A percentile compares a stretch with the other conserved stretches of the same genome.
phyloP scores from a whole-genome alignment of 1,140 invertebrate genomes.

The Asobara japonica region DNA sequence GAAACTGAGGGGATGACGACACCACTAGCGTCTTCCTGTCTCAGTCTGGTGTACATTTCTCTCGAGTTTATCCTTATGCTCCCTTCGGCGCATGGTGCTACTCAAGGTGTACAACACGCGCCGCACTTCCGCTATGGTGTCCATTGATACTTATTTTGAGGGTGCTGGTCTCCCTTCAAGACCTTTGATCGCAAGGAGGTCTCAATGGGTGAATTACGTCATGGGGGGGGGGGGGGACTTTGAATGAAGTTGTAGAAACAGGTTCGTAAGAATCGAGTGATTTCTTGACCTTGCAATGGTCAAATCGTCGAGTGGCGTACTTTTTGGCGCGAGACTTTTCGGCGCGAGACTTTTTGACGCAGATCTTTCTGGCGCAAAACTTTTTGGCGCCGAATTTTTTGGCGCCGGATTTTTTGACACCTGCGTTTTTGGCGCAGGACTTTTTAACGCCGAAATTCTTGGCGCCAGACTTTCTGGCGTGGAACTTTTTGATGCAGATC shows the following conservation, averaged over 20 bases:
- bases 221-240: not conserved
- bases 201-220: constrained; percentile 28
- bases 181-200: not conserved
- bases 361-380: no score
- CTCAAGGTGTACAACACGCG: not conserved
- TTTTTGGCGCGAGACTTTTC: no score
- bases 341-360: no score
- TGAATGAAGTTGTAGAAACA: constrained; percentile 9
- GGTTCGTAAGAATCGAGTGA: no score
- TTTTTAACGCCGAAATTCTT: no score
- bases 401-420: no score
- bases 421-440: no score
- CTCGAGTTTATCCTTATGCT: not conserved
- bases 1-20: not conserved
- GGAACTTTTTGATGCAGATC: no score
- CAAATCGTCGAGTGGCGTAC: no score
- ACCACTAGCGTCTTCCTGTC: not conserved
- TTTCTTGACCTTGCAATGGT: no score
- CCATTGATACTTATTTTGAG: not conserved
- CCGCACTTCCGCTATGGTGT: not conserved
- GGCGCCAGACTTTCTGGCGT: no score
- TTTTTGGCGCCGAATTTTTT: no score
- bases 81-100: not conserved
- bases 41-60: not conserved
- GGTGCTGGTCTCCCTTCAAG: not conserved